Base-by-base conservation (phyloP, 2,888 invertebrate genomes). In the Marasmarcha lunaedactyla region DNA sequence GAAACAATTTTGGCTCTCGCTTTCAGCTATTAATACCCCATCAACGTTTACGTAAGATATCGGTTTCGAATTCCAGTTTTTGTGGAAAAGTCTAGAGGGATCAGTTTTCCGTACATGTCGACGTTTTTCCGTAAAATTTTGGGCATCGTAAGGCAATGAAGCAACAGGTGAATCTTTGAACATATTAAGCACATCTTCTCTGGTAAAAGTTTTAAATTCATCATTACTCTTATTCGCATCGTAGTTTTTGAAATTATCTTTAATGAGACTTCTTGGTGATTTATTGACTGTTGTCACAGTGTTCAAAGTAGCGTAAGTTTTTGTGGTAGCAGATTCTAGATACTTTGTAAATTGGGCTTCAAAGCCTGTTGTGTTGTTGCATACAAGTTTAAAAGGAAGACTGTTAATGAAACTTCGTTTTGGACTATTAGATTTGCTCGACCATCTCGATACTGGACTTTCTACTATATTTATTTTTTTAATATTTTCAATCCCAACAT, bases 111-210 rank as follows among this genome's bases (percentile, higher is more conserved):
- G 55, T 0, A 71, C 69, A 51, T 81, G 76, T 15, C 64, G 62
- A 9, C 76, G 55, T 45, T 77, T 78, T 15, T 67, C 69, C 3
- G 41, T 42, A 7, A 50, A 54, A 36, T 54, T 59, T 1, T 64
- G 58, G 25, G 55, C 63, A 20, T 70, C 71, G 39, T 66, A 71
- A 1, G 74, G 72, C n/a, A 71, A 41, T 1, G 72, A 63, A 0
- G 69, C 66, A 1, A 81, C 71, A 0, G 84, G 84, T 0, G 79
- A 68, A 53, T 83, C 74, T 55, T 81, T 83, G 14, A 83, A 74
- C 72, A 83, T 72, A 46, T 81, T 77, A 10, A 83, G 46, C 15
- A 83, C 63, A 36, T 79, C 76, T 34, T 83, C 81, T 10, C 83
- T 55, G 0, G 78, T 76, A 15, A 67, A 66, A 9, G 42, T 45